A percentile compares a stretch with the other conserved stretches of the same genome.
Evolutionary conservation across 2,888 invertebrate genomes (phyloP).

Genomic region (Cotesia congregata): DNA sequence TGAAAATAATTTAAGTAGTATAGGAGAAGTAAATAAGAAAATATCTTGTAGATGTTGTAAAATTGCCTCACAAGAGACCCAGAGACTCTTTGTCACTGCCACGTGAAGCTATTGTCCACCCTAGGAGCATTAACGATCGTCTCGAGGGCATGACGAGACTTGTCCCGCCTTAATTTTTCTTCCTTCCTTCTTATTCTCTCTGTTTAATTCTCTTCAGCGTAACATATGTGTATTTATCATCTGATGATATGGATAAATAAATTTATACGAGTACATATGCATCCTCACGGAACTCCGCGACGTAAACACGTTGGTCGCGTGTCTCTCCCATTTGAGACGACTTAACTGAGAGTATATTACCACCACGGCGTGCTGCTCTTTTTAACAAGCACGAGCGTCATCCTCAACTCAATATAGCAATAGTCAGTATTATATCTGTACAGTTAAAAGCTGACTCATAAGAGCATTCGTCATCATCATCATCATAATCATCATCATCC

Average conservation of each 20-base stretch:
- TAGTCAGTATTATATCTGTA: not conserved
- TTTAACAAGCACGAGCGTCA: constrained; percentile 25
- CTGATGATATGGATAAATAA: no score
- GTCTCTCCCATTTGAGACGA: constrained; percentile 23
- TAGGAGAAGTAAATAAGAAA: constrained; percentile 18
- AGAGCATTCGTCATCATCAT: constrained; percentile 19
- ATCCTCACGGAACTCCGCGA: constrained; percentile 5
- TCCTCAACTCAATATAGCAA: not conserved
- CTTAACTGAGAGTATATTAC: not conserved
- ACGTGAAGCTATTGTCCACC: constrained; percentile 46
- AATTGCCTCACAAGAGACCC: constrained; percentile 10
- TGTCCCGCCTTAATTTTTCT: constrained; percentile 24
- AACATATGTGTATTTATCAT: not conserved
- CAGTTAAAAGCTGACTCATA: constrained; percentile 24
- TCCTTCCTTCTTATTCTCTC: constrained; percentile 21
- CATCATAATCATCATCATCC: not conserved
- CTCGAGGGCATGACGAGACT: constrained; percentile 40
- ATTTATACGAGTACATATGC: constrained; percentile 3
- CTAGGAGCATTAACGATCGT: constrained; percentile 47
- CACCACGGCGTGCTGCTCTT: constrained; percentile 13
- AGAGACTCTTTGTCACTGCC: constrained; percentile 47
- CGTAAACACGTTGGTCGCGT: constrained; percentile 30
- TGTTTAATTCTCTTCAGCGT: constrained; percentile 8
- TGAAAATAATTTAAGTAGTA: constrained; percentile 22
- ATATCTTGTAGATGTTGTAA: constrained; percentile 9